Percentiles rank a stretch among this genome's conserved stretches.
Conservation (phyloP, 2,113 vertebrate genomes). For the Coreoperca whiteheadi region DNA sequence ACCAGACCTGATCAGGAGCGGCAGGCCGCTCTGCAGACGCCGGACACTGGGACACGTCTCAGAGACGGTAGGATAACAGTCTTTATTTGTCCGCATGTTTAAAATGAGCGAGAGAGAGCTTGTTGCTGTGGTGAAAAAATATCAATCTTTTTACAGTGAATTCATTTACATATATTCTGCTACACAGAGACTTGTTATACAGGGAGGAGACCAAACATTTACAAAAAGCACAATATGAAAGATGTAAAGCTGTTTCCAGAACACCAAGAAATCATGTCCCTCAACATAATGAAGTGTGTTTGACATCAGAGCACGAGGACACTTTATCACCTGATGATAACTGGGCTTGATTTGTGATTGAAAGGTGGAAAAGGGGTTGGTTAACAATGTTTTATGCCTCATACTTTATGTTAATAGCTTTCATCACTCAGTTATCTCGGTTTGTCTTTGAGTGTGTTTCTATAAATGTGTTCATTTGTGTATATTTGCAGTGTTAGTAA, state of each 20-base stretch:
- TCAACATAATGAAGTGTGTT: not conserved
- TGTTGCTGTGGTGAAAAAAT: not conserved
- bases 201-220: conserved; percentile 8
- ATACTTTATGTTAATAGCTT: not conserved
- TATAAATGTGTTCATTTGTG: not conserved
- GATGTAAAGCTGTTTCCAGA: not conserved
- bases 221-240: not conserved
- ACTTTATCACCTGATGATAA: not conserved
- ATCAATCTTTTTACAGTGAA: not conserved
- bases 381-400: not conserved
- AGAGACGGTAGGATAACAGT: conserved; percentile 71
- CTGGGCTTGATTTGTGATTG: conserved; percentile 7
- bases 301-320: not conserved
- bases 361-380: not conserved
- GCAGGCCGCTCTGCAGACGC: conserved; percentile 76
- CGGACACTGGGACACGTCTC: conserved; percentile 81
- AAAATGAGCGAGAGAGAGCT: not conserved
- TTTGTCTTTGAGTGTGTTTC: not conserved
- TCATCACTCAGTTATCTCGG: not conserved
- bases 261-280: not conserved
- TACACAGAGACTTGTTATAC: not conserved
- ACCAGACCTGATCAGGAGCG: conserved; percentile 82
- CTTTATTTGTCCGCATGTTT: not conserved
- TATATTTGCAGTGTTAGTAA: conserved; percentile 6
- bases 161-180: not conserved